A percentile compares a stretch with the other conserved stretches of the same genome.
Conservation (phyloP, 2,888 invertebrate genomes). For the Fragum fragum region DNA sequence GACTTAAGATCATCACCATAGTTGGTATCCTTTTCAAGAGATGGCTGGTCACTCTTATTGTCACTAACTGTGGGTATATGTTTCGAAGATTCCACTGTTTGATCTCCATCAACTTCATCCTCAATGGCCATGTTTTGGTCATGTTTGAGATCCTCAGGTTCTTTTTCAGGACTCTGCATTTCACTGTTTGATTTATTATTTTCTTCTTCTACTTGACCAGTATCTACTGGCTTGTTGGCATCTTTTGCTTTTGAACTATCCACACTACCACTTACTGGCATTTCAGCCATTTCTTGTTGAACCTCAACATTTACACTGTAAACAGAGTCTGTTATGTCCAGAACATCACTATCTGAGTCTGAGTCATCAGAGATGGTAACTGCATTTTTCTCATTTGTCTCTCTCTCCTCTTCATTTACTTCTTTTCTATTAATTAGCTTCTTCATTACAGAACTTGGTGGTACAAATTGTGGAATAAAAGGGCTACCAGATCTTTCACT, state of each 20-base stretch:
- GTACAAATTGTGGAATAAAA: conserved; percentile 32
- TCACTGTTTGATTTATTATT: not conserved
- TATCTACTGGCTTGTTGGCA: not conserved
- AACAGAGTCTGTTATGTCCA: conserved; percentile 57
- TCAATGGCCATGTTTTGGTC: not conserved
- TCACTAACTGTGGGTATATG: not conserved
- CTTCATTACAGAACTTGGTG: not conserved
- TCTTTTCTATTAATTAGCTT: not conserved
- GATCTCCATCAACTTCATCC: conserved; percentile 51
- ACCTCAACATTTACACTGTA: not conserved
- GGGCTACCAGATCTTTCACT: conserved; percentile 41
- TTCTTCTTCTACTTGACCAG: not conserved
- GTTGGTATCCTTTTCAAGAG: not conserved
- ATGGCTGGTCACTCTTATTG: not conserved
- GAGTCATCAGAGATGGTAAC: not conserved
- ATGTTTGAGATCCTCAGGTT: not conserved
- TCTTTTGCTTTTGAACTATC: not conserved
- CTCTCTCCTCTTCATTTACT: not conserved
- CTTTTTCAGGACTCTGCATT: not conserved
- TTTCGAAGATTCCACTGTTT: not conserved
- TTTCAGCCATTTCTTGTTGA: not conserved
- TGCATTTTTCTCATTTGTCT: not conserved
- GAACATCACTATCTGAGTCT: conserved; percentile 35
- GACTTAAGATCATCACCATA: not conserved
- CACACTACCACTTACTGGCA: not conserved